phyloP scores from a whole-genome alignment of 2,797 vertebrate species.

The Chromobotia macracanthus region DNA sequence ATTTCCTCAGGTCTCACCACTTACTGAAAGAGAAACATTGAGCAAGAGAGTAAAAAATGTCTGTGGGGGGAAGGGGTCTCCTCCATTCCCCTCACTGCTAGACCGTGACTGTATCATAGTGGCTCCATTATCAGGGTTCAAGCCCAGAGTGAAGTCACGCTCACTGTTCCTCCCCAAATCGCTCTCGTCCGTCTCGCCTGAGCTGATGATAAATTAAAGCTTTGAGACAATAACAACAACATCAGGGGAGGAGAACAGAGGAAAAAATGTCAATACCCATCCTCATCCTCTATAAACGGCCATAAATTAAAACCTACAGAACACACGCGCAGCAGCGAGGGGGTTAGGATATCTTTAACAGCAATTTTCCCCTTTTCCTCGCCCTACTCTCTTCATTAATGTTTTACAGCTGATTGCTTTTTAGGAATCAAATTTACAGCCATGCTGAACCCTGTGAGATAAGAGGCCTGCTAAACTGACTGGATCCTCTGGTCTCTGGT shows the following conservation, averaged over 20 bases:
- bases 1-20: constrained; percentile 17
- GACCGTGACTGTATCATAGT: constrained; percentile 52
- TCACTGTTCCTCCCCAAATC: constrained; percentile 39
- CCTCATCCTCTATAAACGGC: constrained; percentile 46
- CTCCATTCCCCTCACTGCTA: constrained; percentile 45
- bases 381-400: constrained; percentile 21
- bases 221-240: constrained; percentile 58
- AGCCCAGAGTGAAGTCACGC: constrained; percentile 48
- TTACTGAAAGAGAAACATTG: background rate
- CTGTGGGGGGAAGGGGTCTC: constrained; percentile 3
- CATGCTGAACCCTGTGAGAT: background rate
- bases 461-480: constrained; percentile 44
- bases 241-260: constrained; percentile 36
- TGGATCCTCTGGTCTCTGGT: constrained; percentile 51
- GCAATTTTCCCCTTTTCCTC: constrained; percentile 29
- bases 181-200: constrained; percentile 53
- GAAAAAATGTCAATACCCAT: constrained; percentile 55
- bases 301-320: constrained; percentile 58
- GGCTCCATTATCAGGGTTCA: constrained; percentile 60
- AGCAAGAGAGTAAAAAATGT: background rate
- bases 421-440: constrained; percentile 54
- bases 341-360: constrained; percentile 52
- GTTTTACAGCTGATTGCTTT: constrained; percentile 57
- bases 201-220: constrained; percentile 63
- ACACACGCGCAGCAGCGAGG: constrained; percentile 36